Conservation (phyloP, 2,797 vertebrate genomes). For the Mus spretus region DNA sequence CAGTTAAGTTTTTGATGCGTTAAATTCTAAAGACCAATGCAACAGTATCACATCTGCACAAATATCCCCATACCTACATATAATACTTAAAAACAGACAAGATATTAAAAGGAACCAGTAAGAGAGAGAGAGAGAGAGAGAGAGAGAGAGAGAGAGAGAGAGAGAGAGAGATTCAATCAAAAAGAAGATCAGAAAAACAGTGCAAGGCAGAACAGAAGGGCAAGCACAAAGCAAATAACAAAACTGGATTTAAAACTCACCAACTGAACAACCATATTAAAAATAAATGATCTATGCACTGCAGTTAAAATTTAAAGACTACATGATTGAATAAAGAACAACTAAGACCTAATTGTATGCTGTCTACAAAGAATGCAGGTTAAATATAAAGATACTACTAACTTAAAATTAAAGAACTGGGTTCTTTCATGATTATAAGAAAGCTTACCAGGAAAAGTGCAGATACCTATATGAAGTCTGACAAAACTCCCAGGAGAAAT, state of each 20-base stretch:
- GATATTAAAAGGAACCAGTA: not conserved
- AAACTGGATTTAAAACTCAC: not conserved
- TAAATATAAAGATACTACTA: slow-evolving; percentile 1
- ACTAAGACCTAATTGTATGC: not conserved
- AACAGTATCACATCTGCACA: not conserved
- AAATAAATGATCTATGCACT: slow-evolving; percentile 1
- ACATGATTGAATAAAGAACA: not conserved
- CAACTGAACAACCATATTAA: slow-evolving; percentile 19
- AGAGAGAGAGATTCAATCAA: not conserved
- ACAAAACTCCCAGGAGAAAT: slow-evolving; percentile 34
- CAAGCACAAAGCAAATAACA: slow-evolving; percentile 54
- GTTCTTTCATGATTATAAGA: not conserved
- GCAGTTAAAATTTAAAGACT: not conserved
- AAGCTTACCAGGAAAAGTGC: not conserved
- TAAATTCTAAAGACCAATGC: not conserved
- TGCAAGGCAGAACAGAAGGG: not conserved
- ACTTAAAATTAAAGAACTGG: slow-evolving; percentile 36
- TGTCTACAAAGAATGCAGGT: not conserved
- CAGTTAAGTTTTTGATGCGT: not conserved
- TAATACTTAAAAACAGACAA: not conserved
- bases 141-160: not conserved
- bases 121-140: not conserved
- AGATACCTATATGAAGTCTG: not conserved
- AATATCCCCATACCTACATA: not conserved
- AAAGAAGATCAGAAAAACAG: not conserved